These are phyloP conservation scores for Stenolophus ochropezus DNA, from an alignment of 2,888 invertebrate genomes.

Conservation along the genomic window DNA sequence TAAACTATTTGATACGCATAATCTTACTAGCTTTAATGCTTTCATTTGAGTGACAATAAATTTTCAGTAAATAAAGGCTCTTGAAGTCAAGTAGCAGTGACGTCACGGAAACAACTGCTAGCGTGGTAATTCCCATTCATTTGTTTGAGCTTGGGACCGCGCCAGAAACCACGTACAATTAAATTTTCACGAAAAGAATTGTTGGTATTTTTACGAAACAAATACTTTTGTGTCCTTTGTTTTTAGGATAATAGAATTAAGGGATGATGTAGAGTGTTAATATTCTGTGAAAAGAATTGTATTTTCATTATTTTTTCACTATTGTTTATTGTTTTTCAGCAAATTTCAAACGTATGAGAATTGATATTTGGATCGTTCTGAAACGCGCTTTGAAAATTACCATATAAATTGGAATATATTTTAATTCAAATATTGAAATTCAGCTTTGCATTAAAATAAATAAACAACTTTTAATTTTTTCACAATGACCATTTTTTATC, in stretches of 20 bases:
- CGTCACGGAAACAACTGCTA: slow-evolving; percentile 25
- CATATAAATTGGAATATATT: slow-evolving; percentile 5
- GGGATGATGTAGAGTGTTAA: no score
- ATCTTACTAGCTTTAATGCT: neutral
- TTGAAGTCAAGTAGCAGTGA: slow-evolving; percentile 13
- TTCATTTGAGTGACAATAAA: neutral
- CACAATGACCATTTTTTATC: neutral
- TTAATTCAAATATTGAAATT: neutral
- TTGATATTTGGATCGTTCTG: neutral
- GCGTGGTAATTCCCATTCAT: slow-evolving; percentile 15
- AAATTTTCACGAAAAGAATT: neutral
- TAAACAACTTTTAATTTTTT: neutral
- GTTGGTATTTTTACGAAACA: neutral
- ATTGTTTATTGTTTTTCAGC: neutral
- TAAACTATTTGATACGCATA: neutral
- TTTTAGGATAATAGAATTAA: neutral
- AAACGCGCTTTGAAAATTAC: neutral
- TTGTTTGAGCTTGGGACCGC: slow-evolving; percentile 4
- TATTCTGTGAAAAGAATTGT: neutral
- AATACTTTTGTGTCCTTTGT: neutral
- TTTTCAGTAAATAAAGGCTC: neutral
- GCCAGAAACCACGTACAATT: slow-evolving; percentile 5
- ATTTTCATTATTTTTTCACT: neutral
- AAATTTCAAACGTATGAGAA: neutral
- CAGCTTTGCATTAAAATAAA: neutral